A percentile compares a stretch with the other conserved stretches of the same genome.
phyloP scores from a whole-genome alignment of 2,888 invertebrate species.

The Hesperia comma region DNA sequence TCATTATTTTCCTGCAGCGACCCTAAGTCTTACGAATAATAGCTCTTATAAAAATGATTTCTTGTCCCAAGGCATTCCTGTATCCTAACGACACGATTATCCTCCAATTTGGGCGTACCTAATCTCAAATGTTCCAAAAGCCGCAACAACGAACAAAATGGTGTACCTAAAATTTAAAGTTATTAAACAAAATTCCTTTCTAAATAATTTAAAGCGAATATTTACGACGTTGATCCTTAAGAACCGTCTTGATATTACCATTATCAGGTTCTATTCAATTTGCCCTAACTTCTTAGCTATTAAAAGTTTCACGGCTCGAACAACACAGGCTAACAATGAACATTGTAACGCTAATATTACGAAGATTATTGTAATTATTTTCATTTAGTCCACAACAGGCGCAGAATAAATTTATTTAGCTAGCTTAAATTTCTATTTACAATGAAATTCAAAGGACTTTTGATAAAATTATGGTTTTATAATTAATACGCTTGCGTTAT shows the following conservation, averaged over 20 bases:
- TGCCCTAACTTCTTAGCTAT: conserved; percentile 66
- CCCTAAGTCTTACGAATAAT: background rate
- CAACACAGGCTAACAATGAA: conserved; percentile 67
- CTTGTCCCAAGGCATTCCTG: conserved; percentile 1
- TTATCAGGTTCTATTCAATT: conserved; percentile 59
- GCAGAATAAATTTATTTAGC: conserved; percentile 3
- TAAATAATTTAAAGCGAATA: conserved; percentile 33
- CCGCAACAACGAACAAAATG: conserved; percentile 26
- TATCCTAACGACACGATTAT: conserved; percentile 4
- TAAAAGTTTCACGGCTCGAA: conserved; percentile 71
- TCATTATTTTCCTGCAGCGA: background rate
- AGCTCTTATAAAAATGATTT: conserved; percentile 4
- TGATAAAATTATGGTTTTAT: too few relatives aligned
- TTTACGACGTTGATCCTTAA: conserved; percentile 36
- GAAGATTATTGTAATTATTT: conserved; percentile 60
- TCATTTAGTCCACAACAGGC: conserved; percentile 7
- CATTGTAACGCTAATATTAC: conserved; percentile 63
- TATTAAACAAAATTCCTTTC: conserved; percentile 32
- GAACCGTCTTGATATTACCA: conserved; percentile 40
- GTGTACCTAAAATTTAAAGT: conserved; percentile 27
- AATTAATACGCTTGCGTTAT: too few relatives aligned
- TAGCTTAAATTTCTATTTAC: background rate
- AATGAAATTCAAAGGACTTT: too few relatives aligned
- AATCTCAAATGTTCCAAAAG: conserved; percentile 21
- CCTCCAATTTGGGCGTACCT: background rate